Evolutionary conservation across 2,797 vertebrate genomes (phyloP), one percentile per base, ranked within the genome.

Genomic region (Fistularia commersonii): DNA sequence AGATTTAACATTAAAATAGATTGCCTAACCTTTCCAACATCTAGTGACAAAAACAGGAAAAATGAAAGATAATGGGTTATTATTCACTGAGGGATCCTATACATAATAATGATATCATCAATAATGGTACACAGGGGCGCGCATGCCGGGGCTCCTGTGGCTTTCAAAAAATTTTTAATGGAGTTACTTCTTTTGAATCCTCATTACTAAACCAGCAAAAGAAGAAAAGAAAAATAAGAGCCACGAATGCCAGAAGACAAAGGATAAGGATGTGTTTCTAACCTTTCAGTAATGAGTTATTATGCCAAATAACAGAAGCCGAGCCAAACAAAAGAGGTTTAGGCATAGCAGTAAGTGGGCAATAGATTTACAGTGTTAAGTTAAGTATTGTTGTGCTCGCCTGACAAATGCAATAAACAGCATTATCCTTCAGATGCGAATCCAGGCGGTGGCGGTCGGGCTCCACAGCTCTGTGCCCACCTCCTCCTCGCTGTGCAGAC

Each of bases 1-100:
- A 88, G 85, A 87, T 88, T 89, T 86, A 87, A 87, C 87, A 91
- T 91, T 88, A 87, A 87, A 91, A 91, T 82, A 90, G 90, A 91
- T 90, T 88, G 83, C 89, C 88, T 91, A 90, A 91, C 90, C 90
- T 91, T 91, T 91, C 85, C 84, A 88, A 89, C 85, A 86, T 86
- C 77, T 72, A 83, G 79, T 88, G 87, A 88, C 87, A 90, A 89
- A 91, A 90, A 88, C 83, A 87, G 87, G 89, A 89, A 52, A 90
- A 89, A 90, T 88, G 88, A 86, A 89, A 89, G 88, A 90, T 90
- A 89, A 90, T 86, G 80, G 84, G 84, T 85, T 89, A 90, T 90
- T 90, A 90, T 88, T 88, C 89, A 89, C 83, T 81, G 70, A 82
- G 86, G 82, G 84, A 87, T 87, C 79, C 84, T 84, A 87, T 87